Percentiles rank a stretch among this genome's conserved stretches.
phyloP scores from a whole-genome alignment of 2,113 vertebrate genomes.

The Electrona antarctica region DNA sequence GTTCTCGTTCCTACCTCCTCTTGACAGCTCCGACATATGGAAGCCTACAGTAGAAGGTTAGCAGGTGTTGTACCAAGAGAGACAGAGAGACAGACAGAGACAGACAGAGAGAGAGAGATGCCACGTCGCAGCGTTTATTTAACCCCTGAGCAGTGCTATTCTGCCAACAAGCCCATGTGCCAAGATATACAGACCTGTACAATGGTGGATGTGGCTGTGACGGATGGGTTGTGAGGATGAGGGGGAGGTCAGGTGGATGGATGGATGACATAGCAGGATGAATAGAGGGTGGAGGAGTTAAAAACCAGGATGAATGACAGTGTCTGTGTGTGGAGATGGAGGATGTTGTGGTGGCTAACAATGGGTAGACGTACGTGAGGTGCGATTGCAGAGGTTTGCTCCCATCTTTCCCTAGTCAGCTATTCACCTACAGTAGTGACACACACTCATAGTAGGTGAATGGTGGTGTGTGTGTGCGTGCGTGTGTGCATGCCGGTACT shows the following conservation, averaged over 20 bases:
- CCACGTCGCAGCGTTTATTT: background rate
- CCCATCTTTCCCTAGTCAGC: constrained; percentile 58
- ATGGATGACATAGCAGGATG: constrained; percentile 23
- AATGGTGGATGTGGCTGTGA: background rate
- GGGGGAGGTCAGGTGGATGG: constrained; percentile 26
- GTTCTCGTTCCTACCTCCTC: background rate
- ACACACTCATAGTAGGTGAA: no score
- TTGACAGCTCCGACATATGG: background rate
- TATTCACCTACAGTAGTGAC: no score
- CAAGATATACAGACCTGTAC: constrained; percentile 28
- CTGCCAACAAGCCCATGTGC: constrained; percentile 9
- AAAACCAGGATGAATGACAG: constrained; percentile 45
- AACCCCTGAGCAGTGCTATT: background rate
- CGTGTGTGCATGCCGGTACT: background rate
- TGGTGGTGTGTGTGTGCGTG: background rate
- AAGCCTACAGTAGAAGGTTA: background rate
- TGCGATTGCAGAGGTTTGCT: constrained; percentile 42
- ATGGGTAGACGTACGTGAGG: constrained; percentile 43
- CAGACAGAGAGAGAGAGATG: background rate
- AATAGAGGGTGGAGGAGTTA: constrained; percentile 19
- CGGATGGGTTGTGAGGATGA: constrained; percentile 24
- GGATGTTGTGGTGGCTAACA: constrained; percentile 38
- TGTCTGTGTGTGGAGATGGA: constrained; percentile 9
- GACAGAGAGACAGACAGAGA: no score
- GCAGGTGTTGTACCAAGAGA: background rate